Evolutionary conservation across 2,888 invertebrate genomes (phyloP).

Genomic region (Romanomermis culicivorax): DNA sequence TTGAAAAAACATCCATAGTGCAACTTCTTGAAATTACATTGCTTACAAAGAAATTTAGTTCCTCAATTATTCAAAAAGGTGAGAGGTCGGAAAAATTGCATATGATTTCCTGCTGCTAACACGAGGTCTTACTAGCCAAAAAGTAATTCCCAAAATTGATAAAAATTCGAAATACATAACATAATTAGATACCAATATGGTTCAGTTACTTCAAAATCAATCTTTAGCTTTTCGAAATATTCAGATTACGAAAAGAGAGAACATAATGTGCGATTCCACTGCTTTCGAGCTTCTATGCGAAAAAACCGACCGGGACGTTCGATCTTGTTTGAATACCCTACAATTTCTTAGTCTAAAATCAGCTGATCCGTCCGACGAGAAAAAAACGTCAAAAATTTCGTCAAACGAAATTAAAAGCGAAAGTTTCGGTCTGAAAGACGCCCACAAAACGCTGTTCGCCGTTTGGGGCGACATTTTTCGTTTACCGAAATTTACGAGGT

Average conservation of each 20-base stretch:
- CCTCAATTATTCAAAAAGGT: too few species aligned
- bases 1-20: too few species aligned
- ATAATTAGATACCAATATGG: too few species aligned
- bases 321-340: slow-evolving; percentile 69
- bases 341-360: slow-evolving; percentile 34
- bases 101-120: too few species aligned
- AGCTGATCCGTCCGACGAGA: not conserved
- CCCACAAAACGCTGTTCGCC: slow-evolving; percentile 56
- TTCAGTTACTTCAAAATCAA: too few species aligned
- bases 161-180: too few species aligned
- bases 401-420: slow-evolving; percentile 37
- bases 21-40: too few species aligned
- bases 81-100: too few species aligned
- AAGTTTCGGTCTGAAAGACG: slow-evolving; percentile 63
- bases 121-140: too few species aligned
- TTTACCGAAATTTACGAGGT: slow-evolving; percentile 24
- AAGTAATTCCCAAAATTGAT: too few species aligned
- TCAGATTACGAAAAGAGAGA: slow-evolving; percentile 39
- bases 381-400: not conserved
- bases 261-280: slow-evolving; percentile 45
- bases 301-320: slow-evolving; percentile 65
- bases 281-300: slow-evolving; percentile 54
- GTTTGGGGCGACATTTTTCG: slow-evolving; percentile 64
- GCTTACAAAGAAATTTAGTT: too few species aligned
- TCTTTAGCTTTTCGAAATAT: too few species aligned